Evolutionary conservation across 2,888 invertebrate genomes (phyloP).

Genomic region (Drosophila atripex): DNA sequence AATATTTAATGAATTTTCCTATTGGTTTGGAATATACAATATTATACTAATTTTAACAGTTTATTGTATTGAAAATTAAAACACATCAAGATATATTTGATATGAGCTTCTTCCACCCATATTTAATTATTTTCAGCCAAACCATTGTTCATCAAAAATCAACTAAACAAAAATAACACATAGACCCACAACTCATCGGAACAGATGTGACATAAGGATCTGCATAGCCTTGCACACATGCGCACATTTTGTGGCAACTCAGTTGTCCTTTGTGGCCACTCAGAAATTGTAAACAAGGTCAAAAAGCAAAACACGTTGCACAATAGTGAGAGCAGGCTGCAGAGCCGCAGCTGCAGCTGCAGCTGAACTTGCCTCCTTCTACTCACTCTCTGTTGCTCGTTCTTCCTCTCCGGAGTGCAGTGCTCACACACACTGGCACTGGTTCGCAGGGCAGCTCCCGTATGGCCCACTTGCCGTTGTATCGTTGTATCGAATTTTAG

Average conservation of each 20-base stretch:
- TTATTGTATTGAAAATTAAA: no score
- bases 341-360: conserved; percentile 15
- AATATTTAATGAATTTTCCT: no score
- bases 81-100: no score
- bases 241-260: conserved; percentile 9
- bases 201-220: conserved; percentile 11
- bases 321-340: conserved; percentile 36
- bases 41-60: no score
- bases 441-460: conserved; percentile 21
- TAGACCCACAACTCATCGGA: neutral
- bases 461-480: conserved; percentile 60
- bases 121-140: no score
- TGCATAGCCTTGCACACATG: conserved; percentile 12
- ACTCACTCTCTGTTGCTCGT: conserved; percentile 35
- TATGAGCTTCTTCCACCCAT: no score
- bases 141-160: no score
- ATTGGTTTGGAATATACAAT: no score
- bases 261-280: conserved; percentile 4
- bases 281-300: conserved; percentile 33
- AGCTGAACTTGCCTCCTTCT: conserved; percentile 19
- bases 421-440: conserved; percentile 24
- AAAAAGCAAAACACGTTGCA: conserved; percentile 22
- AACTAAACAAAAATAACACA: no score
- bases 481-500: conserved; percentile 66
- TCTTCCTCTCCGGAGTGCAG: conserved; percentile 24